Evolutionary conservation across 2,113 vertebrate genomes (phyloP), one percentile per base, ranked within the genome.

Genomic region (Tachuris rubrigastra): DNA sequence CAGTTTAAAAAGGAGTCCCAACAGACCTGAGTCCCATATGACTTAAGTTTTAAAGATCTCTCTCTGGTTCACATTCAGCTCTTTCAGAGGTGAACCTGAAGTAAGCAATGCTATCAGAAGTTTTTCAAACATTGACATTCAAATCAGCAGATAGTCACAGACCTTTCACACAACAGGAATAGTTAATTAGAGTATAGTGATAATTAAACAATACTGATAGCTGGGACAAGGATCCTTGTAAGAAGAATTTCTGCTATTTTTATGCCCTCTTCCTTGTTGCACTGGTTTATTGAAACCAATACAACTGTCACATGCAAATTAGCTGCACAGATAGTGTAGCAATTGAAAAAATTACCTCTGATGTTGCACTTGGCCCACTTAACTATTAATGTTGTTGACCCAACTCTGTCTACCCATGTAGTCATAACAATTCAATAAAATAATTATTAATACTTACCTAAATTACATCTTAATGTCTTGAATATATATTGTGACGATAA

Each of bases 401-500:
- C 76, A 91, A 95, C 72, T 60, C 60, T 78, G 41, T 63, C 95
- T 96, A 87, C 50, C 75, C 86, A 81, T 96, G 88, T 78, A 96
- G 73, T 94, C 90, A 93, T 77, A 96, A 95, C 73, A 92, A 90
- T 92, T 88, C 83, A 93, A 92, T 86, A 93, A 90, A 90, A 89
- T 93, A 95, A 93, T 93, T 95, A 94, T 93, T 93, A 94, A 95
- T 89, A 93, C 85, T 77, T 93, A 74, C 72, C 84, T 93, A 96
- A 96, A 97, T 96, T 95, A 93, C 76, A 90, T 93, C 84, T 74
- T 96, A 96, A 95, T 81, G 31, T 78, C 90, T 87, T 92, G 42
- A 90, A 95, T 65, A 44, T 82, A 96, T 93, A 94, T 75, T 75
- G 28, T 75, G 53, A 96, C 87, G 86, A 90, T 85, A 78, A 96